Evolutionary conservation across 2,888 invertebrate genomes (phyloP).

Genomic region (Cephus sareptanus): DNA sequence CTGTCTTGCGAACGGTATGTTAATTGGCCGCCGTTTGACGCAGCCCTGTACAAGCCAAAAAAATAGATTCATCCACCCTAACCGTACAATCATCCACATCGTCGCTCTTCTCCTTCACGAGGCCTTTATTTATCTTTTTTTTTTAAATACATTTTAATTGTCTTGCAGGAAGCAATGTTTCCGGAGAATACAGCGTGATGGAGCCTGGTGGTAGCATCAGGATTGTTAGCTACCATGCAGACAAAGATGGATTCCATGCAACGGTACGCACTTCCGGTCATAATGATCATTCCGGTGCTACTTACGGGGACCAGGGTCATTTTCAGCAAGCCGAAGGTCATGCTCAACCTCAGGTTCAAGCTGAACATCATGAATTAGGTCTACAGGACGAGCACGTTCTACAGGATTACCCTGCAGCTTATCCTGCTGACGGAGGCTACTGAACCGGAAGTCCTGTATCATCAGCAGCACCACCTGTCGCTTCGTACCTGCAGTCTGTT

Average conservation of each 20-base stretch:
- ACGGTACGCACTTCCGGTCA: conserved; percentile 45
- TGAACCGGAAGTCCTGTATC: conserved; percentile 13
- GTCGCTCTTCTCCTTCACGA: not conserved
- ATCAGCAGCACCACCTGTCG: not conserved
- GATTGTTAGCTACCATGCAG: conserved; percentile 55
- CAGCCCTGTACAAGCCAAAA: not conserved
- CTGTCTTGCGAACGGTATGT: not conserved
- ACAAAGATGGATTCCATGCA: conserved; percentile 56
- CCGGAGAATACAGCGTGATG: conserved; percentile 55
- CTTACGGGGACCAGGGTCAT: conserved; percentile 29
- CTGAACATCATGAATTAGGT: not conserved
- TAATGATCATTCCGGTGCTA: conserved; percentile 38
- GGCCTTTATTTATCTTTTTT: not conserved
- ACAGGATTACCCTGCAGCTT: conserved; percentile 27
- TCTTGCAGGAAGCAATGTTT: conserved; percentile 42
- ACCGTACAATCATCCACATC: not conserved
- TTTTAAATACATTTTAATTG: not conserved
- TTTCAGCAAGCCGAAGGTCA: conserved; percentile 11
- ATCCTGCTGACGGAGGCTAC: conserved; percentile 26
- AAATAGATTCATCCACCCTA: not conserved
- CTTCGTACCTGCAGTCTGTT: not conserved
- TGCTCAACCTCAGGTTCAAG: conserved; percentile 11
- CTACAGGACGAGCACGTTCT: conserved; percentile 15
- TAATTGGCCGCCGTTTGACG: not conserved
- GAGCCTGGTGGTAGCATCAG: conserved; percentile 55